These are phyloP conservation scores for Apus apus DNA, from an alignment of 2,113 vertebrate species.

Conservation along the genomic window DNA sequence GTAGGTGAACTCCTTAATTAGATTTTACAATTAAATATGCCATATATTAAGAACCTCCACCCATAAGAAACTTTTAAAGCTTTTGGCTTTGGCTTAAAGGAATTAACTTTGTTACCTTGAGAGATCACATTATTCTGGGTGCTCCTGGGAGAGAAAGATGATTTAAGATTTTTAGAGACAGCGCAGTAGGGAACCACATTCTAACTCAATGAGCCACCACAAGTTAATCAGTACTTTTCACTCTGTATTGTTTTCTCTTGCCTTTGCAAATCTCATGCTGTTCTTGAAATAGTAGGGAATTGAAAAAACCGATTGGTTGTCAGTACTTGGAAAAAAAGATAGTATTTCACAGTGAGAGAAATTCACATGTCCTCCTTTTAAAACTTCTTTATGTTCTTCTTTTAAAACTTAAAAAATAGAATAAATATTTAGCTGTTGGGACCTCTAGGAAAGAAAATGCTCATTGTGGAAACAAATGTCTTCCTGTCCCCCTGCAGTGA, in stretches of 20 bases:
- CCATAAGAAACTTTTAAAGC: not conserved
- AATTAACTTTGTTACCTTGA: slow-evolving; percentile 40
- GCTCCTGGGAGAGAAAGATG: slow-evolving; percentile 11
- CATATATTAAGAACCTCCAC: not conserved
- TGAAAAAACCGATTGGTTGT: slow-evolving; percentile 19
- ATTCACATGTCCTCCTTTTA: not conserved
- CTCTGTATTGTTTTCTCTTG: slow-evolving; percentile 59
- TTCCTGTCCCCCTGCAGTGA: not conserved
- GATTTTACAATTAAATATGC: not conserved
- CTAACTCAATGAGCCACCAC: slow-evolving; percentile 39
- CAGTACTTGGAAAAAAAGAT: not conserved
- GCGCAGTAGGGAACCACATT: slow-evolving; percentile 10
- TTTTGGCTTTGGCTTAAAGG: not conserved
- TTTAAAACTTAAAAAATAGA: not conserved
- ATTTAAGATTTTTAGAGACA: slow-evolving; percentile 58
- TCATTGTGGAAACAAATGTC: slow-evolving; percentile 5
- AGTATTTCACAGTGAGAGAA: slow-evolving; percentile 17
- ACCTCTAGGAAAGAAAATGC: not conserved
- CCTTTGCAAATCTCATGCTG: slow-evolving; percentile 55
- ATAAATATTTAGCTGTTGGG: not conserved
- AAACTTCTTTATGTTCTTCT: not conserved
- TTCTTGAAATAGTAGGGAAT: slow-evolving; percentile 50
- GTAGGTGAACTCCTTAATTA: not conserved
- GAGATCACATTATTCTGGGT: slow-evolving; percentile 21
- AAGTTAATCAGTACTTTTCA: slow-evolving; percentile 60